A percentile compares a stretch with the other conserved stretches of the same genome.
Conservation (phyloP, 1,140 invertebrate species). For the Brachionus asplanchnoidis region DNA sequence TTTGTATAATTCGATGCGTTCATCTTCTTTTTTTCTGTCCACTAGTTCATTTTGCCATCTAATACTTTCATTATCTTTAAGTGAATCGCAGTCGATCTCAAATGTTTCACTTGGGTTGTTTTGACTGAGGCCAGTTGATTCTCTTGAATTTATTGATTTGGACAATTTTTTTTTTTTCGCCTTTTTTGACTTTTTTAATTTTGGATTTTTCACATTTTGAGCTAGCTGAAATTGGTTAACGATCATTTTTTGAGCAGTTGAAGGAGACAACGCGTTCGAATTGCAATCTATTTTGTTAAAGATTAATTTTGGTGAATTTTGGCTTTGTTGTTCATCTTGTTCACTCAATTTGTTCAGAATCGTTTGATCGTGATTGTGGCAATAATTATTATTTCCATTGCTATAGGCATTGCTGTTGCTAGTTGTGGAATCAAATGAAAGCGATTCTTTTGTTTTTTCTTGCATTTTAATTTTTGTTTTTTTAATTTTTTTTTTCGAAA, state of each 20-base stretch:
- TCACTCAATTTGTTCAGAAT: neutral
- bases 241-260: neutral
- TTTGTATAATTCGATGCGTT: conserved; percentile 37
- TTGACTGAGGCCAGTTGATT: neutral
- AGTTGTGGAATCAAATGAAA: neutral
- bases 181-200: neutral
- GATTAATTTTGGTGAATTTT: neutral
- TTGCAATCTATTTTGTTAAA: neutral
- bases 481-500: neutral
- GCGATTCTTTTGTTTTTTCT: conserved; percentile 25
- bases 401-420: neutral
- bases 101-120: neutral
- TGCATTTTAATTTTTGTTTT: conserved; percentile 28
- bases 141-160: neutral
- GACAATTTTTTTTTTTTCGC: neutral
- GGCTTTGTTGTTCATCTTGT: neutral
- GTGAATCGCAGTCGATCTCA: neutral
- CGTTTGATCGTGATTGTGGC: neutral
- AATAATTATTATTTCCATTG: neutral
- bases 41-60: conserved; percentile 28
- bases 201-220: neutral
- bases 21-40: neutral
- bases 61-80: neutral
- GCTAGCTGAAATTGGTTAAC: neutral
- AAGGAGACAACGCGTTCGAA: neutral